Evolutionary conservation across 2,113 vertebrate species (phyloP).

Genomic region (Cavia porcellus): DNA sequence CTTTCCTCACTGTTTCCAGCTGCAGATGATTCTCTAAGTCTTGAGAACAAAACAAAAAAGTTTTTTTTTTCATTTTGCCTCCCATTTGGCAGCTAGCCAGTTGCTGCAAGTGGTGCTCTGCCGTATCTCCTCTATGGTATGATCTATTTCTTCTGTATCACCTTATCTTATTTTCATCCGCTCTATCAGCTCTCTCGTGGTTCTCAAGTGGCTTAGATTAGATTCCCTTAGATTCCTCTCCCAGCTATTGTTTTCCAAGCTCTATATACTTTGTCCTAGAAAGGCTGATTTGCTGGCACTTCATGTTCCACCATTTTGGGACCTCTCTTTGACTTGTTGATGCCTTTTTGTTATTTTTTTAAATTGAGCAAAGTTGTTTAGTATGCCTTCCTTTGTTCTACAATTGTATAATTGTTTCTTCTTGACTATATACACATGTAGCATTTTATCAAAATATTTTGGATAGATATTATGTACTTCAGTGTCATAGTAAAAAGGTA

Average conservation of each 20-base stretch:
- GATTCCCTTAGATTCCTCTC: not conserved
- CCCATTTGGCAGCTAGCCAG: not conserved
- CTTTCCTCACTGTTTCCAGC: not conserved
- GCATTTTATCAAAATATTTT: not conserved
- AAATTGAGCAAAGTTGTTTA: not conserved
- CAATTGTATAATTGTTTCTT: not conserved
- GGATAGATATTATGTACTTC: not conserved
- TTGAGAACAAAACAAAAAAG: not conserved
- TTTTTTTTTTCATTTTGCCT: not conserved
- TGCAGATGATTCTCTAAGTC: not conserved
- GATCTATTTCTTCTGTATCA: not conserved
- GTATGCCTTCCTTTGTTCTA: not conserved
- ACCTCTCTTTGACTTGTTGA: not conserved
- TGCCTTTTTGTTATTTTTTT: not conserved
- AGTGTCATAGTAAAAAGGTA: not conserved
- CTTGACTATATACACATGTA: not conserved
- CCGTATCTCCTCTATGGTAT: not conserved
- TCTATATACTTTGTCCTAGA: not conserved
- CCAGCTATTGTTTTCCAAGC: not conserved
- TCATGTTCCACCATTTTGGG: not conserved
- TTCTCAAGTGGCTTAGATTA: not conserved
- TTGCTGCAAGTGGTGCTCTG: not conserved
- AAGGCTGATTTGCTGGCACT: not conserved
- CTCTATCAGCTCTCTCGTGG: accelerated
- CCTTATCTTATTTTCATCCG: not conserved